Base-by-base conservation (phyloP, 2,888 invertebrate species). In the Onchidella celtica region DNA sequence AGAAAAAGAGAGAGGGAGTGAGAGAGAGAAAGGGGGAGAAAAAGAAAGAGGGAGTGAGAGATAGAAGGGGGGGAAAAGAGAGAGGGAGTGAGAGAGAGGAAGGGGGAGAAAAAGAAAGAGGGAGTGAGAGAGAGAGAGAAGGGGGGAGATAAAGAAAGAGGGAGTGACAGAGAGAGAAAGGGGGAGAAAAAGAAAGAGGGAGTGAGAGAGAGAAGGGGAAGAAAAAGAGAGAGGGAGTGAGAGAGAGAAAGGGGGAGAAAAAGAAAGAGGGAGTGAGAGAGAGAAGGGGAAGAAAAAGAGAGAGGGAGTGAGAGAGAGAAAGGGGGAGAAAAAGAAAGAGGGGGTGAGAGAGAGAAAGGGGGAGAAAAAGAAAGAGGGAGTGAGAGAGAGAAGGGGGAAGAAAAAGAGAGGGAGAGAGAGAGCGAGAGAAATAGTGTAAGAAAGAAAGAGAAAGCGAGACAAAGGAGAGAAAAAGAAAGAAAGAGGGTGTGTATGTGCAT, bases 281-380 rank as follows among this genome's bases (percentile, higher is more conserved):
- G 9, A 63, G 74, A 38, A 66, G 59, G 65, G 40, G 63, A 61
- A 74, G 59, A 66, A 63, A 80, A 70, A 29, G 21, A 34, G 40
- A 34, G 24, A 59, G 32, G 29, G 38, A 75, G 75, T 27, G 65
- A 75, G 75, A 40, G 29, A 65, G 14, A 66, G 17, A 63, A 17
- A 66, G 29, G 27, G 27, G 36, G 21, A 47, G 55, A 63, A 36
- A 47, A 29, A 34, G 21, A 34, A 40, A 38, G 38, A 69, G n/a
- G 32, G 65, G 24, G 34, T 55, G 73, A 73, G 27, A 61, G 72
- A 70, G 29, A 72, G 61, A 79, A 34, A 69, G 70, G 70, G 29
- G 59, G 79, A 72, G 29, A 69, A 34, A 47, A n/a, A 32, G 63
- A 73, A 40, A 76, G 70, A 57, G 29, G 40, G 65, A 55, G 17